Conservation (phyloP, 2,888 invertebrate species). For the Cryptocheilus praepositus region DNA sequence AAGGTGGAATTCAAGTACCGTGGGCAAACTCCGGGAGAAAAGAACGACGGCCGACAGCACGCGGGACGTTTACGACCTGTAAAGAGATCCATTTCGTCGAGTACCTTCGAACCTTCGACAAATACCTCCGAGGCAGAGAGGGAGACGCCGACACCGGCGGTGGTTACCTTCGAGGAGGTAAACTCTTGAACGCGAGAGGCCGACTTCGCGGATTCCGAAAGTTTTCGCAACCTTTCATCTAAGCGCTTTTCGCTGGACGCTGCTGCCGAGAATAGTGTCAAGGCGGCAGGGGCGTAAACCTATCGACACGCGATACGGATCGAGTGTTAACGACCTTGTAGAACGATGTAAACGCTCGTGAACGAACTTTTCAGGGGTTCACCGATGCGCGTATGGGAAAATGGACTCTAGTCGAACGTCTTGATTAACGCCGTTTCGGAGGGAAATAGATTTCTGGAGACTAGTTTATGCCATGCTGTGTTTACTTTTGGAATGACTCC, state of each 20-base stretch:
- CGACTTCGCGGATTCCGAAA: conserved; percentile 16
- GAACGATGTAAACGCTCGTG: no score
- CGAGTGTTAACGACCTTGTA: no score
- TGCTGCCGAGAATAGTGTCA: no score
- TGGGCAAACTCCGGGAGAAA: conserved; percentile 39
- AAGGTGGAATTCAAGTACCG: conserved; percentile 48
- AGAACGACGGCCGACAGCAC: conserved; percentile 36
- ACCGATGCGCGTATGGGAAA: no score
- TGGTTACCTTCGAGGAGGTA: conserved; percentile 35
- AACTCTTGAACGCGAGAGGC: conserved; percentile 46
- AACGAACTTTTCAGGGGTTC: no score
- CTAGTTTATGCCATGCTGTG: no score
- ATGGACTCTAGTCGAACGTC: no score
- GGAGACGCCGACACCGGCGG: neutral
- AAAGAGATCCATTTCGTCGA: conserved; percentile 59
- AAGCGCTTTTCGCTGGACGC: conserved; percentile 13
- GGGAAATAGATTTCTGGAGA: no score
- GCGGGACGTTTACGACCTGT: conserved; percentile 52
- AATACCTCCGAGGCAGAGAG: conserved; percentile 43
- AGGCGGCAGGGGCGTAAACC: no score
- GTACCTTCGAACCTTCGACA: conserved; percentile 55
- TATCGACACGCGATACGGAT: no score
- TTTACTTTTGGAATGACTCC: no score
- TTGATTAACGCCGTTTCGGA: no score
- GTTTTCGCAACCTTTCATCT: conserved; percentile 20